Evolutionary conservation across 2,888 invertebrate species (phyloP).

Genomic region (Ecliptopera silaceata): DNA sequence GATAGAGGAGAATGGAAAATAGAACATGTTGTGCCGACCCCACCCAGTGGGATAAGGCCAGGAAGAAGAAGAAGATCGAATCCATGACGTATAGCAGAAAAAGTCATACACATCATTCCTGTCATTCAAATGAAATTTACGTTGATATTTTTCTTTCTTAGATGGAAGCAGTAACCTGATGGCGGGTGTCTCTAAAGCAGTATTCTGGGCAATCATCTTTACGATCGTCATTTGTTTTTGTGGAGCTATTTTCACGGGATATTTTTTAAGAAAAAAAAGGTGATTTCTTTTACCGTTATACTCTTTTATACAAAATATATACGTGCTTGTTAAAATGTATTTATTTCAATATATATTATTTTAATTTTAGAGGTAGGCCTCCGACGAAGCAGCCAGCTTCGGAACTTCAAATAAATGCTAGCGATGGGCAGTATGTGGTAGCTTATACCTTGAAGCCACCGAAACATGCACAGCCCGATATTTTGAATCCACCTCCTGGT

Average conservation of each 20-base stretch:
- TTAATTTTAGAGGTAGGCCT: slow-evolving; percentile 44
- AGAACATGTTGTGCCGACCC: no score
- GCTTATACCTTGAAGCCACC: slow-evolving; percentile 91
- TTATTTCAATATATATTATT: not conserved
- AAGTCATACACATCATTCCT: no score
- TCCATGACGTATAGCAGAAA: no score
- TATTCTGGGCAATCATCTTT: slow-evolving; percentile 69
- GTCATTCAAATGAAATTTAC: not conserved
- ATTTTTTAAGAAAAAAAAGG: slow-evolving; percentile 67
- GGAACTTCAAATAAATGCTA: slow-evolving; percentile 85
- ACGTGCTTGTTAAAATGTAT: no score
- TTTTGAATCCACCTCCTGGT: slow-evolving; percentile 90
- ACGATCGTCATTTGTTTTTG: slow-evolving; percentile 59
- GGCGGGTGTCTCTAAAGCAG: slow-evolving; percentile 68
- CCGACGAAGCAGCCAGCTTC: slow-evolving; percentile 68
- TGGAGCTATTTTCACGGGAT: slow-evolving; percentile 57
- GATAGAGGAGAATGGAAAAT: no score
- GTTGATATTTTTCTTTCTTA: slow-evolving; percentile 36
- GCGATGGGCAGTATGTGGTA: slow-evolving; percentile 92
- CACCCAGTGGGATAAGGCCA: no score
- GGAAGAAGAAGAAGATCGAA: no score
- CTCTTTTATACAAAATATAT: no score
- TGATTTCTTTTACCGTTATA: slow-evolving; percentile 30
- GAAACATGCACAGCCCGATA: slow-evolving; percentile 87
- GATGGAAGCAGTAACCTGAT: slow-evolving; percentile 68